Conservation (phyloP, 1,140 invertebrate genomes). For the Lepidostoma basale region DNA sequence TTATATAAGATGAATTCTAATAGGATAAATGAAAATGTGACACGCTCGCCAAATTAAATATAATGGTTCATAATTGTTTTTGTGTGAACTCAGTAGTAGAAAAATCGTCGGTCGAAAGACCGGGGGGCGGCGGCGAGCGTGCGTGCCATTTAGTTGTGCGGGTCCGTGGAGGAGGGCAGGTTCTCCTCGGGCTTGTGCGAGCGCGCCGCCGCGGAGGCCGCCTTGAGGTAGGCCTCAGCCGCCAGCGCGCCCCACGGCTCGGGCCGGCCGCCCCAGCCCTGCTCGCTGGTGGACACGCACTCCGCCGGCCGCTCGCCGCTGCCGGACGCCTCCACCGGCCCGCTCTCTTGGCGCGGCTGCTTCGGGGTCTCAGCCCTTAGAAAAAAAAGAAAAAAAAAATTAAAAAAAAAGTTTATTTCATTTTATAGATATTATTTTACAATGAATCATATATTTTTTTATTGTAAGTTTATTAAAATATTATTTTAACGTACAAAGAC, state of each 20-base stretch:
- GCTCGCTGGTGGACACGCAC: slow-evolving; percentile 53
- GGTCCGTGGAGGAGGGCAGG: slow-evolving; percentile 56
- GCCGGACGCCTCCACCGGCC: slow-evolving; percentile 52
- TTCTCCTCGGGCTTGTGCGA: slow-evolving; percentile 57
- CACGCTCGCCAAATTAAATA: too few species aligned
- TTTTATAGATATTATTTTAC: too few species aligned
- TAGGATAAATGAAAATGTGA: too few species aligned
- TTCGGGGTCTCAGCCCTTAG: slow-evolving; percentile 59
- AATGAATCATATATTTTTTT: too few species aligned
- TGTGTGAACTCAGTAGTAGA: not conserved
- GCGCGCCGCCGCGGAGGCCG: slow-evolving; percentile 23
- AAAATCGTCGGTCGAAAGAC: not conserved
- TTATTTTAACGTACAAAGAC: too few species aligned
- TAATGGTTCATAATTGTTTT: not conserved
- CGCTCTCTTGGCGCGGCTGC: slow-evolving; percentile 51
- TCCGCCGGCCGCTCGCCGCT: slow-evolving; percentile 54
- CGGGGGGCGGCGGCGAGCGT: not conserved
- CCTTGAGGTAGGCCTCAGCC: slow-evolving; percentile 53
- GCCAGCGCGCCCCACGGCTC: slow-evolving; percentile 48
- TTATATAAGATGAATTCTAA: too few species aligned
- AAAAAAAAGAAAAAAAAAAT: too few species aligned
- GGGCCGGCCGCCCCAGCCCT: slow-evolving; percentile 47
- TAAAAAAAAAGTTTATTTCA: too few species aligned
- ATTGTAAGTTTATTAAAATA: too few species aligned
- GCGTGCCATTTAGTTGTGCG: slow-evolving; percentile 51